Evolutionary conservation across 1,140 invertebrate species (phyloP), one percentile per base, ranked within the genome.

Genomic region (Panulirus ornatus): DNA sequence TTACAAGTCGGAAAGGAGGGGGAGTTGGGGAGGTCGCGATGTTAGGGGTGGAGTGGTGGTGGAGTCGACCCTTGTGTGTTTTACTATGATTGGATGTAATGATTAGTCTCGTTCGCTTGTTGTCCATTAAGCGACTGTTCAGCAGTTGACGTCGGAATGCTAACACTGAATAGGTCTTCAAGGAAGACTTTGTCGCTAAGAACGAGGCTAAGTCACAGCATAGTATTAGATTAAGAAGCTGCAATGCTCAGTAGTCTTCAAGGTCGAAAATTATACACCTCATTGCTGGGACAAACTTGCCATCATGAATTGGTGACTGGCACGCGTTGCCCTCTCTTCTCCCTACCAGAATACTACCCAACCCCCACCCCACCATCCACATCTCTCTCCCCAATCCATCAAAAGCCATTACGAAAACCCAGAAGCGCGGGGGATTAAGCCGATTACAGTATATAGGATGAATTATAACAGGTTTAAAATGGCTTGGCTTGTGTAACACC

Each of bases 371-470:
- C 27, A 73, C 30, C 19, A 73, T 19, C 27, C 34, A 70, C 44
- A 47, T 11, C 44, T 16, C 1, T 16, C 44, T 47, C 8, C 66
- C 66, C 40, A 36, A 40, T 70, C 83, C 83, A 84, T 84, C 83
- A 84, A 73, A 84, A 84, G 83, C 83, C 83, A 84, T 84, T 84
- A 84, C 40, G 83, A 66, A 71, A 84, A 84, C 83, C 83, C 83
- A 84, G 44, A 73, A 84, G 82, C 66, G 82, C 66, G 70, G 51
- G 83, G 66, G 83, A 84, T 84, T 84, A 84, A 84, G 70, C 66
- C 70, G 83, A 84, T 84, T 84, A 84, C 54, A 87, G 42, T 63
- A 66, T 87, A 87, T 75, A 87, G 42, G 84, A 87, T 87, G 84
- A 87, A 87, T 87, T 87, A 78, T 78, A 63, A 79, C 73, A 51